Percentiles rank a stretch among this genome's conserved stretches.
Evolutionary conservation across 2,113 vertebrate species (phyloP).

Genomic region (Eidolon helvum): DNA sequence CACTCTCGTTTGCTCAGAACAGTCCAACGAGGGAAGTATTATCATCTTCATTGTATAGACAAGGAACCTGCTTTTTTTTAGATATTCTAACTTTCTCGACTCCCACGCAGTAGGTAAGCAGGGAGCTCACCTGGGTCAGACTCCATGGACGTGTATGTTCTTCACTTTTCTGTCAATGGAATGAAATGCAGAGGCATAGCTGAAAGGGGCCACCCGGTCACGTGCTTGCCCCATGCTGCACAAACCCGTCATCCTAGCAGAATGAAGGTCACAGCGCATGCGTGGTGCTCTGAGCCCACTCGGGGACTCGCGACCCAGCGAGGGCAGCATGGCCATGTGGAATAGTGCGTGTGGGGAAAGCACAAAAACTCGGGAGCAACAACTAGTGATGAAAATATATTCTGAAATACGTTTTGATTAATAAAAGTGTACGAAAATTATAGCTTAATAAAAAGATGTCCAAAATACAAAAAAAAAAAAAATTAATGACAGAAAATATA

Average conservation of each 20-base stretch:
- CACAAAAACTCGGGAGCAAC: background rate
- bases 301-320: rapidly evolving
- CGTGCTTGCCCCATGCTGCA: background rate
- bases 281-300: no score
- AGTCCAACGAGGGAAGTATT: background rate
- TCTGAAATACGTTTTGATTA: background rate
- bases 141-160: background rate
- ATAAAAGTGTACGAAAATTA: background rate
- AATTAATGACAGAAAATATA: background rate
- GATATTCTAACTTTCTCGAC: background rate
- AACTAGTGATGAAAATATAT: background rate
- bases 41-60: background rate
- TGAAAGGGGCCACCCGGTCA: rapidly evolving
- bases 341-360: background rate
- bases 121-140: no score
- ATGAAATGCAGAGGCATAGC: background rate
- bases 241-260: rapidly evolving
- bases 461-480: background rate
- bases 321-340: rapidly evolving
- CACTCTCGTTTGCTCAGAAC: background rate
- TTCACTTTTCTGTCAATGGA: background rate
- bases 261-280: rapidly evolving
- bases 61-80: background rate
- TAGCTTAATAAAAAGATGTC: background rate
- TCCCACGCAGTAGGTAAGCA: background rate